Conservation (phyloP, 2,888 invertebrate species). For the Volucella bombylans region DNA sequence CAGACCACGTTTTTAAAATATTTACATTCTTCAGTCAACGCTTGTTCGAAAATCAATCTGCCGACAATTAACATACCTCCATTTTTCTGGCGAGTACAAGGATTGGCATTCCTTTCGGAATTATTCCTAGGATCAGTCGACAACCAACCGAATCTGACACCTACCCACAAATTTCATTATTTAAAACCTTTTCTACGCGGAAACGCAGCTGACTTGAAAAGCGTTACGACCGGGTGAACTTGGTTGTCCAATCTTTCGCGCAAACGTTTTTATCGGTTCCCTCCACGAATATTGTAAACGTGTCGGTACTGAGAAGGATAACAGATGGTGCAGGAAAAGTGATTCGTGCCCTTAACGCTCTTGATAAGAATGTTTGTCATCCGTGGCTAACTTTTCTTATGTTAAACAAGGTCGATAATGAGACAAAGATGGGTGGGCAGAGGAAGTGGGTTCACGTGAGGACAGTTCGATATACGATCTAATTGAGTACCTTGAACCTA, state of each 20-base stretch:
- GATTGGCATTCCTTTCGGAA: constrained; percentile 6
- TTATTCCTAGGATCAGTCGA: neutral
- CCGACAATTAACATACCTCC: neutral
- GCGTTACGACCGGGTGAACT: too few species aligned
- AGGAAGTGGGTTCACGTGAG: constrained; percentile 22
- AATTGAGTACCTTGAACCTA: constrained; percentile 19
- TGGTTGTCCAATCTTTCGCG: too few species aligned
- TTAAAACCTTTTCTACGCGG: too few species aligned
- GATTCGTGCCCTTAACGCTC: too few species aligned
- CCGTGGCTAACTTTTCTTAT: constrained; percentile 52
- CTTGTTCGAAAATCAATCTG: neutral
- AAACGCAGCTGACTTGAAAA: too few species aligned
- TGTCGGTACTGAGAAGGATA: too few species aligned
- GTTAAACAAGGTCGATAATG: constrained; percentile 36
- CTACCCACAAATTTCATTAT: too few species aligned
- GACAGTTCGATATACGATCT: constrained; percentile 12
- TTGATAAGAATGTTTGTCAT: constrained; percentile 50
- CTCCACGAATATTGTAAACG: too few species aligned
- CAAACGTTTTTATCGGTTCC: too few species aligned
- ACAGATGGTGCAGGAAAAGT: too few species aligned
- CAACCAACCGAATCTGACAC: neutral
- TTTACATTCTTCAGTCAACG: too few species aligned
- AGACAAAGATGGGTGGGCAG: constrained; percentile 31
- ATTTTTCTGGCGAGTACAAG: constrained; percentile 2
- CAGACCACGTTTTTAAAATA: neutral